phyloP scores from a whole-genome alignment of 2,113 vertebrate species.

The Pontoporia blainvillei region DNA sequence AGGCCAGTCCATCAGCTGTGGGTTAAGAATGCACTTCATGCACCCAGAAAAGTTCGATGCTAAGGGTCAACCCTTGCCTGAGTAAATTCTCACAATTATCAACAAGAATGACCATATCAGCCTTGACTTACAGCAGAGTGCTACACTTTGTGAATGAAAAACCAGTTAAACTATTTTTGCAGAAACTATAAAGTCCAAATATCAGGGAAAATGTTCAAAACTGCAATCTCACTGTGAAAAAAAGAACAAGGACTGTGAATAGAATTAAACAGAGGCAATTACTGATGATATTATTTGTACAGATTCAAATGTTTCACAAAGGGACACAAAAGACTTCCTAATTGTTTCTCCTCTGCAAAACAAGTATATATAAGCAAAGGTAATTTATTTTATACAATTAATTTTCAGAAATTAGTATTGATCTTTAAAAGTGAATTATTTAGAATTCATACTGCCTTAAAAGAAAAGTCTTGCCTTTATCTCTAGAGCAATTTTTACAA shows the following conservation, averaged over 20 bases:
- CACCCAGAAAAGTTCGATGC: neutral
- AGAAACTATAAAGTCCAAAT: neutral
- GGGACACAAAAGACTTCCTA: neutral
- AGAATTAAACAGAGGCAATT: neutral
- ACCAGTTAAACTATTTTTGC: neutral
- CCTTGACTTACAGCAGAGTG: neutral
- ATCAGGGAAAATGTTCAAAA: neutral
- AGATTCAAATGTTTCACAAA: neutral
- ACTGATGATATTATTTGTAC: neutral
- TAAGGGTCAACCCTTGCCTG: neutral
- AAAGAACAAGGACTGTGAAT: neutral
- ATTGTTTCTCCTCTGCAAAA: neutral
- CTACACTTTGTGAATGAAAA: neutral
- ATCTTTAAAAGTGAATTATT: neutral
- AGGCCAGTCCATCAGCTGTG: neutral
- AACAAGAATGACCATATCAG: neutral
- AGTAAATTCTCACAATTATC: neutral
- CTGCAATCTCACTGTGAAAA: neutral
- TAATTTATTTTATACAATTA: neutral
- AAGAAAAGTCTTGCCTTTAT: neutral
- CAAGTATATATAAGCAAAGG: neutral
- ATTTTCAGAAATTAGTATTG: slow-evolving; percentile 31
- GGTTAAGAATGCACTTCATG: neutral
- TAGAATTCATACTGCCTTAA: neutral
- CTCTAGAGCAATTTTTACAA: neutral